A percentile compares a stretch with the other conserved stretches of the same genome.
phyloP scores from a whole-genome alignment of 1,140 invertebrate species.

The Pristionchus pacificus region DNA sequence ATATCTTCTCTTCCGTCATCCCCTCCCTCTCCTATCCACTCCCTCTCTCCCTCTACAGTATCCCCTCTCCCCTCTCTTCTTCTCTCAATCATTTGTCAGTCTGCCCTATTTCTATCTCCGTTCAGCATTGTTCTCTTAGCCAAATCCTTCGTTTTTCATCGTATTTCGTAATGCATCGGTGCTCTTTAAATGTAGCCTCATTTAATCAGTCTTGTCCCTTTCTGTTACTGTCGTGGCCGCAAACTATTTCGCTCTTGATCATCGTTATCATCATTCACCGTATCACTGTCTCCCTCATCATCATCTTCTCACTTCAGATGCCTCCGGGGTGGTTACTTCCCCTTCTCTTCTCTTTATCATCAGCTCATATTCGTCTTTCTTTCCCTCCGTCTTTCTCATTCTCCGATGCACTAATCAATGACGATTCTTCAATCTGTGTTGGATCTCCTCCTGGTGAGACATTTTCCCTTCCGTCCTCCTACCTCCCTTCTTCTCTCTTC shows the following conservation, averaged over 20 bases:
- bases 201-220: too few relatives aligned
- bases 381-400: constrained; percentile 64
- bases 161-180: too few relatives aligned
- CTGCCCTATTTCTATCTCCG: neutral
- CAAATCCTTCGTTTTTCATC: neutral
- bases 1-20: constrained; percentile 2
- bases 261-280: neutral
- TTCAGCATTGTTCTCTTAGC: neutral
- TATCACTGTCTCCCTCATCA: neutral
- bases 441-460: constrained; percentile 70
- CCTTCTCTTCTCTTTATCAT: constrained; percentile 2
- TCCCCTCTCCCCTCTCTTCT: neutral
- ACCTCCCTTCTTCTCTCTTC: neutral
- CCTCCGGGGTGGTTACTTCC: neutral
- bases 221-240: too few relatives aligned
- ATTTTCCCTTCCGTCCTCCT: neutral
- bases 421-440: constrained; percentile 82
- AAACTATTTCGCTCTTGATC: too few relatives aligned
- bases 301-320: neutral
- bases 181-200: too few relatives aligned
- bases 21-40: neutral
- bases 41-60: neutral
- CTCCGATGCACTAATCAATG: constrained; percentile 79
- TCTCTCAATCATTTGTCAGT: neutral
- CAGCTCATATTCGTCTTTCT: constrained; percentile 54